A percentile compares a stretch with the other conserved stretches of the same genome.
Conservation (phyloP, 2,888 invertebrate species). For the Scelioninae gen. 1 region DNA sequence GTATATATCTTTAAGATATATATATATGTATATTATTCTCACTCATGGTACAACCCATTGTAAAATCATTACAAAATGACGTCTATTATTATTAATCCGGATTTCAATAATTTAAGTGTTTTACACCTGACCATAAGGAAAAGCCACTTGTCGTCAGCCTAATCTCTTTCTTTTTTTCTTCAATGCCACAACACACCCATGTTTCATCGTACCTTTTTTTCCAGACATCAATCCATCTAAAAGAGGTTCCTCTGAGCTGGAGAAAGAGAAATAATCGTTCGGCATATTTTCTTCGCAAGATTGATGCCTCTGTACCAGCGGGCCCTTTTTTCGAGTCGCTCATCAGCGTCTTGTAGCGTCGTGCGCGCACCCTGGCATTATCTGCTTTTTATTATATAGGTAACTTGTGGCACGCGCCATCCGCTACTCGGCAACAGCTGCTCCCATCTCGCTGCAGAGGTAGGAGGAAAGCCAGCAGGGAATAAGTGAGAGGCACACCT, state of each 20-base stretch:
- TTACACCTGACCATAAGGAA: neutral
- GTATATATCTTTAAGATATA: no score
- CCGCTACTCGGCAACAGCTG: slow-evolving; percentile 81
- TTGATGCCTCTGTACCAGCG: slow-evolving; percentile 69
- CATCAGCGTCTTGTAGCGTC: slow-evolving; percentile 72
- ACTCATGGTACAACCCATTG: no score
- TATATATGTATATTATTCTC: no score
- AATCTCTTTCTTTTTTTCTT: neutral
- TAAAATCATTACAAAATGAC: no score
- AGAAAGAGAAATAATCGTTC: slow-evolving; percentile 32
- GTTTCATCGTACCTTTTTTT: neutral
- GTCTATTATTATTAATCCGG: neutral
- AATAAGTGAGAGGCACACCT: slow-evolving; percentile 78
- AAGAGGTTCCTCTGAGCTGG: neutral
- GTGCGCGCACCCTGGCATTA: slow-evolving; percentile 81
- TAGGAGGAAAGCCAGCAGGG: slow-evolving; percentile 74
- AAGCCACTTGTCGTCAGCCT: slow-evolving; percentile 20
- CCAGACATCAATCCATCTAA: neutral
- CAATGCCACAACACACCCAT: neutral
- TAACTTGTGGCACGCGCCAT: slow-evolving; percentile 84
- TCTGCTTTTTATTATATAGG: slow-evolving; percentile 81
- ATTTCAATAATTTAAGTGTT: neutral
- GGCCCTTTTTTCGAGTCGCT: slow-evolving; percentile 59
- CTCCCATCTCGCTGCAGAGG: slow-evolving; percentile 75
- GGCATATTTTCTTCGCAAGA: slow-evolving; percentile 58